Conservation (phyloP, 2,888 invertebrate species). For the Lathronympha strigana region DNA sequence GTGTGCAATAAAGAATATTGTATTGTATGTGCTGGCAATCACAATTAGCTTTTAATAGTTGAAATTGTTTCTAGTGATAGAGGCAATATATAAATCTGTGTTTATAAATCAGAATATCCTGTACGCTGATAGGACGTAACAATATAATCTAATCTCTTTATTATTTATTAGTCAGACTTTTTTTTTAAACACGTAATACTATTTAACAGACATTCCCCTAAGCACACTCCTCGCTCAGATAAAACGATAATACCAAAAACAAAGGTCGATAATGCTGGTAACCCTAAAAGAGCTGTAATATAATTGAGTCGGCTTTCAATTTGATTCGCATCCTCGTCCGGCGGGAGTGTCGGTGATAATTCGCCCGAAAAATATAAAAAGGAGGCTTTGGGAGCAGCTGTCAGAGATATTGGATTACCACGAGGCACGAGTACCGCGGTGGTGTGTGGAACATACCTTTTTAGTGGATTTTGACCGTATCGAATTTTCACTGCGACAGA, state of each 20-base stretch:
- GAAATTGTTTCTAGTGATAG: too few species aligned
- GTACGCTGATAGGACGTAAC: too few species aligned
- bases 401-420: slow-evolving; percentile 80
- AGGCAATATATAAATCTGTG: too few species aligned
- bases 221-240: not conserved
- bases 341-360: slow-evolving; percentile 81
- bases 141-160: too few species aligned
- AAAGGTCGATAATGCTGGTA: slow-evolving; percentile 48
- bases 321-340: slow-evolving; percentile 81
- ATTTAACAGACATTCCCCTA: not conserved
- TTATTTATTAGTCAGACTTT: not conserved
- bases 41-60: too few species aligned
- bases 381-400: slow-evolving; percentile 70
- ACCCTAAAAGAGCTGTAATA: slow-evolving; percentile 73
- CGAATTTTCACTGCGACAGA: slow-evolving; percentile 41
- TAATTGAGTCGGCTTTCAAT: slow-evolving; percentile 84
- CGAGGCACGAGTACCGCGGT: slow-evolving; percentile 45
- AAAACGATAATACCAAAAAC: slow-evolving; percentile 22
- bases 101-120: too few species aligned
- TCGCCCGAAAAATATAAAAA: slow-evolving; percentile 83
- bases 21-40: too few species aligned
- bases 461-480: slow-evolving; percentile 34
- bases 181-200: not conserved
- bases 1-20: too few species aligned
- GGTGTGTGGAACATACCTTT: slow-evolving; percentile 43